Evolutionary conservation across 2,797 vertebrate species (phyloP).

Genomic region (Presbytis comata): DNA sequence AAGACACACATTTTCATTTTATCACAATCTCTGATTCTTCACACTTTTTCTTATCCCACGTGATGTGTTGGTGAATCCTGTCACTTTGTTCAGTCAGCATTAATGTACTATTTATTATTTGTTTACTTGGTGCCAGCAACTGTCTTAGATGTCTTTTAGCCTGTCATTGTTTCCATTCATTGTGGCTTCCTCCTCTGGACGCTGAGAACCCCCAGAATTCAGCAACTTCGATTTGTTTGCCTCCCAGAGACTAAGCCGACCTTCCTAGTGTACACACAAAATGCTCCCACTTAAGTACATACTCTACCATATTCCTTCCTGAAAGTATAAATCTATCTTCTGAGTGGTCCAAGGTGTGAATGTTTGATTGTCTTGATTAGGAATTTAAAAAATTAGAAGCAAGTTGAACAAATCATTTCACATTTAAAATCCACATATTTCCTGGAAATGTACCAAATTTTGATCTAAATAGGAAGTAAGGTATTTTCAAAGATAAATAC

Average conservation of each 20-base stretch:
- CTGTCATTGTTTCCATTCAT: background rate
- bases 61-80: background rate
- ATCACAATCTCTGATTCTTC: background rate
- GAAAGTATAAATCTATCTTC: background rate
- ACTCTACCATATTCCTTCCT: background rate
- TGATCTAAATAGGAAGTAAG: background rate
- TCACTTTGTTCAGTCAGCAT: conserved; percentile 16
- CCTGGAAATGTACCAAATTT: background rate
- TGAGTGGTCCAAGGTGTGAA: background rate
- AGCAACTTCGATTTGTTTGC: background rate
- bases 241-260: background rate
- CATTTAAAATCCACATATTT: background rate
- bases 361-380: background rate
- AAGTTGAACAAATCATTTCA: background rate
- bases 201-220: background rate
- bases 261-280: background rate
- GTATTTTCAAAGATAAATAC: background rate
- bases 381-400: conserved; percentile 4
- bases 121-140: conserved; percentile 1
- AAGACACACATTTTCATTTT: conserved; percentile 16
- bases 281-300: background rate
- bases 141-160: background rate
- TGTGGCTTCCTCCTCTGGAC: background rate
- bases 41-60: background rate
- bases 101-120: conserved; percentile 57